Percentiles rank a stretch among this genome's conserved stretches.
Evolutionary conservation across 1,140 invertebrate species (phyloP).

Genomic region (Ptiloglossa arizonensis): DNA sequence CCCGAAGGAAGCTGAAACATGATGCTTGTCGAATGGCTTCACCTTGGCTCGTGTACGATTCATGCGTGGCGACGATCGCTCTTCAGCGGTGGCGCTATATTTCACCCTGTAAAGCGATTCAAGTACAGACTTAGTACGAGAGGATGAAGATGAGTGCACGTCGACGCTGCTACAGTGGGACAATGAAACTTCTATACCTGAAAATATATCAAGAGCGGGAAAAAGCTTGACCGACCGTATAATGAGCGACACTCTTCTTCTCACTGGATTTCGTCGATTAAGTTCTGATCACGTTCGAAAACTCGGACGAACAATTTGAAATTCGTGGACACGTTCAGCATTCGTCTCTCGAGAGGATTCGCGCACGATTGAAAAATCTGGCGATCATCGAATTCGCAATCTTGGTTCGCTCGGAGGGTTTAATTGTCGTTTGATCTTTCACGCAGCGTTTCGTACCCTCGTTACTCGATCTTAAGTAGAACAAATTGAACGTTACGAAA

Average conservation of each 20-base stretch:
- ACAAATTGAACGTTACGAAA: too few relatives aligned
- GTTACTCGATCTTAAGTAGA: too few relatives aligned
- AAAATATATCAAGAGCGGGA: constrained; percentile 66
- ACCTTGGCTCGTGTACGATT: constrained; percentile 67
- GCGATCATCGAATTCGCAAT: too few relatives aligned
- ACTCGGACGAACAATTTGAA: neutral
- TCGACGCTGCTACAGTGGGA: constrained; percentile 74
- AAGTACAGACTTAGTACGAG: constrained; percentile 79
- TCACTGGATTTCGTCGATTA: neutral
- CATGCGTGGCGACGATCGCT: constrained; percentile 65
- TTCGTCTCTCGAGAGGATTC: too few relatives aligned
- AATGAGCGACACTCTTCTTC: constrained; percentile 40
- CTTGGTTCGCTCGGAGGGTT: too few relatives aligned
- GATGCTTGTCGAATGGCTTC: constrained; percentile 76
- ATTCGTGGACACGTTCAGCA: too few relatives aligned
- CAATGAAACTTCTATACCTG: constrained; percentile 81
- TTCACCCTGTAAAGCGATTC: constrained; percentile 79
- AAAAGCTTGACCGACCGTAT: constrained; percentile 35
- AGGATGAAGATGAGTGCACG: constrained; percentile 67
- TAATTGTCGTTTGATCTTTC: too few relatives aligned
- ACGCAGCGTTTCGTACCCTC: too few relatives aligned
- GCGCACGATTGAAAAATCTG: too few relatives aligned
- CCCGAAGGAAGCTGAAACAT: constrained; percentile 79
- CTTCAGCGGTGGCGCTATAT: constrained; percentile 60
- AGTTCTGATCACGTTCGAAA: neutral